phyloP scores from a whole-genome alignment of 2,113 vertebrate species.

The Thryonomys swinderianus region DNA sequence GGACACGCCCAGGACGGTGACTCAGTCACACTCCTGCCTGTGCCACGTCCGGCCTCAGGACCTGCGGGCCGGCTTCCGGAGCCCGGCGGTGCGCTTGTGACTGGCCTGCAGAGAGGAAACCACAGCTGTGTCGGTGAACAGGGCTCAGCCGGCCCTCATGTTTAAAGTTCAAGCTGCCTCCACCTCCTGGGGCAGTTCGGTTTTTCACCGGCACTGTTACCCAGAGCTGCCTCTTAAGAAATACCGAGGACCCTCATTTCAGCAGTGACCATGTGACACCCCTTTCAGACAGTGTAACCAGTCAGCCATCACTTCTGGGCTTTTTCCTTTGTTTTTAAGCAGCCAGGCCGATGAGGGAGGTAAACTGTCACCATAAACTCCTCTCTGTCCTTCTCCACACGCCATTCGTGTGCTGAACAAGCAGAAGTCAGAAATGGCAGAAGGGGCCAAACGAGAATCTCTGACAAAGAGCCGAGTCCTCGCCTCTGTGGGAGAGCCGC shows the following conservation, averaged over 20 bases:
- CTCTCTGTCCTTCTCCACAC: background rate
- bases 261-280: background rate
- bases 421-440: constrained; percentile 18
- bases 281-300: background rate
- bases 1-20: constrained; percentile 29
- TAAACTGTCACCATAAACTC: background rate
- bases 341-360: background rate
- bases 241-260: background rate
- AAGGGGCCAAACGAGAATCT: constrained; percentile 6
- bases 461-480: background rate
- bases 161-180: background rate
- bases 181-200: background rate
- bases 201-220: constrained; percentile 12
- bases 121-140: background rate
- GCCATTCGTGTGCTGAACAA: background rate
- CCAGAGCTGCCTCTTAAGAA: constrained; percentile 9
- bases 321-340: background rate
- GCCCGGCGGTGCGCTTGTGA: background rate
- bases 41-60: background rate
- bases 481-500: background rate
- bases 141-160: background rate
- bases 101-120: background rate
- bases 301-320: background rate
- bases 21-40: background rate
- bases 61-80: too few relatives aligned